A percentile compares a stretch with the other conserved stretches of the same genome.
Evolutionary conservation across 2,113 vertebrate species (phyloP).

Genomic region (Sarotherodon lohbergeri): DNA sequence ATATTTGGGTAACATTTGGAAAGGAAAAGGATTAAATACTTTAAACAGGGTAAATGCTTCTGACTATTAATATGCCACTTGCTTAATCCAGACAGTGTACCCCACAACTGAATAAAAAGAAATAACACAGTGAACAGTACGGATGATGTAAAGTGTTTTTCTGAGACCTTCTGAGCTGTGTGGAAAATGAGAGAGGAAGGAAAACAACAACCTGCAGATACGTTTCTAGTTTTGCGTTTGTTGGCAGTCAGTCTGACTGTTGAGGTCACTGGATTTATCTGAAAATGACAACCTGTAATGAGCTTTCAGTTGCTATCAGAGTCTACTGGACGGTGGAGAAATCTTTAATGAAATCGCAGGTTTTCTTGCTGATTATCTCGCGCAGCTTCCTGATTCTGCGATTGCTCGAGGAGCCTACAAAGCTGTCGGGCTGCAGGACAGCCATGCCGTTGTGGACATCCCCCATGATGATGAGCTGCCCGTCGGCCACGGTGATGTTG

Average conservation of each 20-base stretch:
- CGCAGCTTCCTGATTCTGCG: constrained; percentile 87
- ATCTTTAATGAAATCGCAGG: constrained; percentile 91
- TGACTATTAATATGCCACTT: not conserved
- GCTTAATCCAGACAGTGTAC: not conserved
- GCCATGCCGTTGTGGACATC: constrained; percentile 96
- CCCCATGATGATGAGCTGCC: constrained; percentile 94
- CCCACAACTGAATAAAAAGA: not conserved
- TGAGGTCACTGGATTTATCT: constrained; percentile 44
- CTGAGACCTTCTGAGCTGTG: not conserved
- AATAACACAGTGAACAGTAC: not conserved
- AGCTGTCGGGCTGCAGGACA: constrained; percentile 89
- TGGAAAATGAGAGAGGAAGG: not conserved
- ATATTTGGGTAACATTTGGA: not conserved
- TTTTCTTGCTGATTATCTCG: constrained; percentile 90
- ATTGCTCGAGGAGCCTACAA: constrained; percentile 81
- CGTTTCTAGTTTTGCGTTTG: not conserved
- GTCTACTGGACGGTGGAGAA: constrained; percentile 78
- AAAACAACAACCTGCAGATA: not conserved
- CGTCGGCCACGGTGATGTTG: constrained; percentile 82
- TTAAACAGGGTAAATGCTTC: constrained; percentile 40
- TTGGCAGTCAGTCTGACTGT: constrained; percentile 7
- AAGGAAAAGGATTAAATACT: constrained; percentile 33
- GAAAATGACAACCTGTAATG: not conserved
- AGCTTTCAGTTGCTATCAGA: not conserved
- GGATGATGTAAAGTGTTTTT: not conserved